A percentile compares a stretch with the other conserved stretches of the same genome.
phyloP scores from a whole-genome alignment of 2,888 invertebrate species.

The Fissipunctia ypsillon region DNA sequence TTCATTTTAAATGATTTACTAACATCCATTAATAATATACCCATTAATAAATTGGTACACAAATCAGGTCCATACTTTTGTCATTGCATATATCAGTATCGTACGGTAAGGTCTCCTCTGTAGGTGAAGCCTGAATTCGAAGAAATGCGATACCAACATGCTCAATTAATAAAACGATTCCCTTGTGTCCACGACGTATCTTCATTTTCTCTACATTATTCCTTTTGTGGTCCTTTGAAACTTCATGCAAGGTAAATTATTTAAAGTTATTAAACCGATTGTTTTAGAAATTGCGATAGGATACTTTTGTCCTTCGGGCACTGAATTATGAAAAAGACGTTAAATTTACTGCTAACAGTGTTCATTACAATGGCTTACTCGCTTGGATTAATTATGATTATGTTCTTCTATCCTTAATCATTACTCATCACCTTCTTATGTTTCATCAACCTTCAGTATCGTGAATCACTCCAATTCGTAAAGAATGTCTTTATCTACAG shows the following conservation, averaged over 20 bases:
- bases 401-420: not conserved
- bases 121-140: constrained; percentile 75
- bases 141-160: constrained; percentile 78
- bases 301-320: not conserved
- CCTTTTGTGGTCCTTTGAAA: constrained; percentile 42
- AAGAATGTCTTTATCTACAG: not conserved
- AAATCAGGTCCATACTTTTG: constrained; percentile 73
- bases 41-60: constrained; percentile 27
- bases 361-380: not conserved
- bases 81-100: constrained; percentile 58
- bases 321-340: not conserved
- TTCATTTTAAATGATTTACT: constrained; percentile 32
- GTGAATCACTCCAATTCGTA: not conserved
- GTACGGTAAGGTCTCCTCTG: constrained; percentile 64
- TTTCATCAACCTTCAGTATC: not conserved
- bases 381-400: not conserved
- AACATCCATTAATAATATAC: constrained; percentile 28
- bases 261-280: constrained; percentile 13
- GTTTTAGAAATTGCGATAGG: not conserved
- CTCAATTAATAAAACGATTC: constrained; percentile 77
- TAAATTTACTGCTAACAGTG: not conserved
- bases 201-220: constrained; percentile 64
- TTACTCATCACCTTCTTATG: not conserved
- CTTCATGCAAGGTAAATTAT: constrained; percentile 28
- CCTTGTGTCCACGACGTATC: constrained; percentile 60